A percentile compares a stretch with the other conserved stretches of the same genome.
Evolutionary conservation across 2,113 vertebrate genomes (phyloP).

Genomic region (Diadophis punctatus): DNA sequence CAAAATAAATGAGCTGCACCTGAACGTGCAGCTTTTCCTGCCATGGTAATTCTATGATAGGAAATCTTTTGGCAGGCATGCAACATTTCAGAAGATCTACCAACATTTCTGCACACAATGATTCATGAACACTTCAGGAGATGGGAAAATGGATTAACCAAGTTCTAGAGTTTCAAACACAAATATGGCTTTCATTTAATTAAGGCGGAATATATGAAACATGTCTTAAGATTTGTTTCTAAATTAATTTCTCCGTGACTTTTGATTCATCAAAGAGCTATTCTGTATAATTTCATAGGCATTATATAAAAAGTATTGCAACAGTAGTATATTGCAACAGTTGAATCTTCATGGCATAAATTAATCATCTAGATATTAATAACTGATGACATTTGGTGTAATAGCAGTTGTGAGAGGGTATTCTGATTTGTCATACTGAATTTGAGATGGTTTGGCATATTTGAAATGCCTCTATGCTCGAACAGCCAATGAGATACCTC

Average conservation of each 20-base stretch:
- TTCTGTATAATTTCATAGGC: background rate
- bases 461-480: background rate
- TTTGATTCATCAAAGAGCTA: background rate
- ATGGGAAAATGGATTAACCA: background rate
- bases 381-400: conserved; percentile 7
- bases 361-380: conserved; percentile 6
- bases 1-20: background rate
- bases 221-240: background rate
- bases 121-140: background rate
- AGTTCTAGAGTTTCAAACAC: background rate
- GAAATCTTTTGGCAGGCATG: background rate
- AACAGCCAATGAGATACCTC: conserved; percentile 6
- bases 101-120: background rate
- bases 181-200: background rate
- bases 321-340: background rate
- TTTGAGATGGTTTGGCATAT: conserved; percentile 8
- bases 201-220: background rate
- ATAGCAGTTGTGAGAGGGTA: background rate
- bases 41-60: background rate
- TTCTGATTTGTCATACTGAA: conserved; percentile 21
- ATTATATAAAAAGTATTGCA: background rate
- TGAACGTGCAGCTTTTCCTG: background rate
- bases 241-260: background rate
- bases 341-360: background rate
- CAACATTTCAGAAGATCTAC: background rate